Base-by-base conservation (phyloP, 2,888 invertebrate species). In the Stenoptilia bipunctidactyla region DNA sequence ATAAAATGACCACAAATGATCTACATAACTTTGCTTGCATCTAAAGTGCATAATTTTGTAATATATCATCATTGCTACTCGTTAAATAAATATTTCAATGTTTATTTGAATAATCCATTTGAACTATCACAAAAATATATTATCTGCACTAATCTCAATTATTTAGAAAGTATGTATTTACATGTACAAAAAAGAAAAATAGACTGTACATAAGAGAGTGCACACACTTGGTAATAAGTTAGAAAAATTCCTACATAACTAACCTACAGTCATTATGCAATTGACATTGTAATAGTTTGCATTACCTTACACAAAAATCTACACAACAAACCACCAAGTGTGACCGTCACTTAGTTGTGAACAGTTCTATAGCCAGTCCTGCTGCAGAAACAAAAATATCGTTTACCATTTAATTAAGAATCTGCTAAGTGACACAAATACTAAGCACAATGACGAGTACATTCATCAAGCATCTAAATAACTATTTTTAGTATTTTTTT, bases 371-470 rank as follows among this genome's bases (percentile, higher is more conserved):
- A 8, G 6, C 30, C n/a, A 30, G 30, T 20, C 20, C 30, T 8
- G 6, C n/a, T 8, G 4, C 30, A 30, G 30, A n/a, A 30, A 30
- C 25, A 30, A 20, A 5, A 20, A 20, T 20, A 20, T 20, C 20
- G 3, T 20, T 62, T 65, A 56, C 72, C n/a, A n/a, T n/a, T n/a
- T n/a, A n/a, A 70, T 72, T 73, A 71, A 73, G 70, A 72, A 68
- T 72, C 70, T 67, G 74, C 79, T 76, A 76, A 74, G 58, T 64
- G 65, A 64, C 61, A 67, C 72, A 65, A 69, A 72, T 66, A 71
- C 82, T 80, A 82, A 79, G 79, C 82, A 83, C 82, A 79, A 76
- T 77, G 79, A 82, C 77, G 66, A 72, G 70, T 76, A 82, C 76
- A 80, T 71, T 77, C 70, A 80, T 77, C 71, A 83, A 82, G 82